These are phyloP conservation scores for Leptura quadrifasciata DNA, from an alignment of 2,888 invertebrate genomes.

Conservation along the genomic window DNA sequence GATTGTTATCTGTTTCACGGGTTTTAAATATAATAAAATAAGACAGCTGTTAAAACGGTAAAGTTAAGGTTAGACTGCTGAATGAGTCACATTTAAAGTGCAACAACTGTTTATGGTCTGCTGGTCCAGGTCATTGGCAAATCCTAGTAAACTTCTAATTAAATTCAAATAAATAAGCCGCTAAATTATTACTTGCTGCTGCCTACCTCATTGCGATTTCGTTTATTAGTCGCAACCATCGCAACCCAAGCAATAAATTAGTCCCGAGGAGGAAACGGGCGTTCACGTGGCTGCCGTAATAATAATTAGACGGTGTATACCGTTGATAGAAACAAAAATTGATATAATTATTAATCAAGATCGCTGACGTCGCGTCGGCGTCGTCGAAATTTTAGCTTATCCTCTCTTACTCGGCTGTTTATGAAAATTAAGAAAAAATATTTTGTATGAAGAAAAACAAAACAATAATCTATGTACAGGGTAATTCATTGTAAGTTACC, in stretches of 20 bases:
- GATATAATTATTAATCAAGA: too few relatives aligned
- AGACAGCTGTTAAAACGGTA: conserved; percentile 26
- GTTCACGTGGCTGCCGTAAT: neutral
- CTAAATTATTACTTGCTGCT: neutral
- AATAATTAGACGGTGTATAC: too few relatives aligned
- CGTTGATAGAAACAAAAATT: too few relatives aligned
- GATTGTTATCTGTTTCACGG: neutral
- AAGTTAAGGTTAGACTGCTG: conserved; percentile 21
- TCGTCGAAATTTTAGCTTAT: too few relatives aligned
- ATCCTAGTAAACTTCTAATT: conserved; percentile 11
- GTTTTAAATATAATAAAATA: conserved; percentile 1
- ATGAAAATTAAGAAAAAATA: too few relatives aligned
- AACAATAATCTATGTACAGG: too few relatives aligned
- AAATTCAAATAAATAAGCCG: neutral
- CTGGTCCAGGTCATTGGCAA: conserved; percentile 25
- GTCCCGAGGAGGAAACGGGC: neutral
- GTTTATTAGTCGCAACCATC: too few relatives aligned
- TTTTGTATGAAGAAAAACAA: too few relatives aligned
- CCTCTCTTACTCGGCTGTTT: too few relatives aligned
- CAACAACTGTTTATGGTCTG: conserved; percentile 19
- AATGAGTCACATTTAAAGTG: conserved; percentile 17
- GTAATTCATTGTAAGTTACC: too few relatives aligned
- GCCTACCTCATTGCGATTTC: neutral
- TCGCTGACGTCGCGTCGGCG: too few relatives aligned
- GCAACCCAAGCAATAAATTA: neutral